These are phyloP conservation scores for Tetranychus piercei DNA, from an alignment of 2,888 invertebrate genomes.

Conservation along the genomic window DNA sequence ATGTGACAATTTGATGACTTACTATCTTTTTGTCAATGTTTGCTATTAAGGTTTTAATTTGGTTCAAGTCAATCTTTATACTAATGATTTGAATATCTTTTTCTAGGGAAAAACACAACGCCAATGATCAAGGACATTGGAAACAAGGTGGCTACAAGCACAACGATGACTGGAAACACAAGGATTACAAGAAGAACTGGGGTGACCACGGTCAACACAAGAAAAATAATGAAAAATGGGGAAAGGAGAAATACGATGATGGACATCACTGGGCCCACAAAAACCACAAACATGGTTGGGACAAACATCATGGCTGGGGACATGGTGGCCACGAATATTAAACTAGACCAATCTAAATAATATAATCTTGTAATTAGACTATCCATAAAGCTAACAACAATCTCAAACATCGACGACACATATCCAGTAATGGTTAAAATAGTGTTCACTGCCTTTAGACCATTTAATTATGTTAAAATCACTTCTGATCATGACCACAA, in stretches of 20 bases:
- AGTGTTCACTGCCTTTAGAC: too few relatives aligned
- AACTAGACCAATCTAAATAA: background rate
- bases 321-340: background rate
- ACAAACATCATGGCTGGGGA: conserved; percentile 1
- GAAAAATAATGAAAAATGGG: background rate
- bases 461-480: too few relatives aligned
- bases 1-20: background rate
- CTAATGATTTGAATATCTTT: background rate
- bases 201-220: conserved; percentile 2
- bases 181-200: conserved; percentile 1
- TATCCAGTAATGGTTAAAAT: too few relatives aligned
- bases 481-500: too few relatives aligned
- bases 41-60: too few relatives aligned
- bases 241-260: background rate
- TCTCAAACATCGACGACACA: too few relatives aligned
- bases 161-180: conserved; percentile 9
- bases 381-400: too few relatives aligned
- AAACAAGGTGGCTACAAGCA: background rate
- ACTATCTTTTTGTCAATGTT: background rate
- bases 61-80: background rate
- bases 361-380: background rate
- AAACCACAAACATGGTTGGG: background rate
- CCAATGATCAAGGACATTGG: background rate
- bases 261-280: background rate
- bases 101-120: conserved; percentile 3